These are phyloP conservation scores for Plecotus auritus DNA, from an alignment of 2,113 vertebrate species.

Conservation along the genomic window DNA sequence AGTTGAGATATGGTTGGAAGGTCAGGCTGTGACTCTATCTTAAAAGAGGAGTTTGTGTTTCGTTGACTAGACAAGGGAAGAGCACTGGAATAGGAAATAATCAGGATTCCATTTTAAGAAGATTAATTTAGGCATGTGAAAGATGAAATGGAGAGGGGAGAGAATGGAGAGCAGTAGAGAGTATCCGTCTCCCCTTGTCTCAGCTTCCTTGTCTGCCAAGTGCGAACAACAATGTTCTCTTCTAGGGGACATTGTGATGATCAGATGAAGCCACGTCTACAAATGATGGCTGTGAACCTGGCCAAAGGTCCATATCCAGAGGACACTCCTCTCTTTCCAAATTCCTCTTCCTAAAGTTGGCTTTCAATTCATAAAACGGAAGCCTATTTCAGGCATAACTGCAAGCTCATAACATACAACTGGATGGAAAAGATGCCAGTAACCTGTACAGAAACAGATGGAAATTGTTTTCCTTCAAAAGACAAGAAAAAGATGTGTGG, in stretches of 20 bases:
- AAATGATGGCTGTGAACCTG: neutral
- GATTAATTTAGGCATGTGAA: neutral
- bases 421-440: neutral
- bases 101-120: neutral
- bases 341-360: neutral
- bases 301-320: neutral
- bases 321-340: neutral
- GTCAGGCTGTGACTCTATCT: too few relatives aligned
- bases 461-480: conserved; percentile 29
- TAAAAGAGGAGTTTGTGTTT: neutral
- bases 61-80: neutral
- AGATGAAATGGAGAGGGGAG: neutral
- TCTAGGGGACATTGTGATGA: neutral
- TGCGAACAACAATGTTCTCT: neutral
- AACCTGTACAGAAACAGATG: conserved; percentile 36
- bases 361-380: neutral
- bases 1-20: neutral
- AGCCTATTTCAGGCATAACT: neutral
- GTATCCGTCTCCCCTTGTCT: neutral
- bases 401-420: neutral
- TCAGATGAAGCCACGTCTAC: neutral
- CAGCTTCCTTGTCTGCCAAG: neutral
- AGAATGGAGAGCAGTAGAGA: neutral
- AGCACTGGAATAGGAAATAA: neutral
- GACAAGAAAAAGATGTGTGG: neutral